phyloP scores from a whole-genome alignment of 2,113 vertebrate species.

The Steatornis caripensis region DNA sequence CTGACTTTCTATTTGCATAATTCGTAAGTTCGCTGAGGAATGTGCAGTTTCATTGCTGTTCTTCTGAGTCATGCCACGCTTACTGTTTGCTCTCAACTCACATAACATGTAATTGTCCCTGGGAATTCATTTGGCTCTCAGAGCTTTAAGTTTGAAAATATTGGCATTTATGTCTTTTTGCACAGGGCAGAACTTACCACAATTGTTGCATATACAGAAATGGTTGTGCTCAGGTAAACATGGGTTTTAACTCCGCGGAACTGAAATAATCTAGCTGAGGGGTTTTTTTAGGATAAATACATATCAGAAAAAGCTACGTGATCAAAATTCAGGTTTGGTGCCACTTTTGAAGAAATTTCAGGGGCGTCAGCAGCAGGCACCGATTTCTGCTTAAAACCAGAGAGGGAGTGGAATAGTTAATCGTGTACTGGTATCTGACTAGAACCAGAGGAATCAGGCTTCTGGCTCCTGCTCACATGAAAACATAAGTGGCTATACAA shows the following conservation, averaged over 20 bases:
- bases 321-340: not conserved
- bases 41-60: not conserved
- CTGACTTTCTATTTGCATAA: not conserved
- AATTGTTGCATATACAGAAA: not conserved
- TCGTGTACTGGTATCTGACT: not conserved
- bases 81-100: not conserved
- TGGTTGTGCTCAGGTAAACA: not conserved
- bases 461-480: not conserved
- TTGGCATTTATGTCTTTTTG: not conserved
- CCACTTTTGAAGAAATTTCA: not conserved
- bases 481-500: not conserved
- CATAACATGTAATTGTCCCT: not conserved
- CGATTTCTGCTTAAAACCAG: not conserved
- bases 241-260: not conserved
- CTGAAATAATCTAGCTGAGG: not conserved
- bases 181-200: not conserved
- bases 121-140: not conserved
- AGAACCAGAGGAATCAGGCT: not conserved
- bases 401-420: not conserved
- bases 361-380: not conserved
- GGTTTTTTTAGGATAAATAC: not conserved
- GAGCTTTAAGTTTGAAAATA: not conserved
- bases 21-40: not conserved
- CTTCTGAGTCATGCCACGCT: not conserved
- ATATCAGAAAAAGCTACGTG: not conserved